Evolutionary conservation across 2,113 vertebrate genomes (phyloP).

Genomic region (Lampris megalopsis): DNA sequence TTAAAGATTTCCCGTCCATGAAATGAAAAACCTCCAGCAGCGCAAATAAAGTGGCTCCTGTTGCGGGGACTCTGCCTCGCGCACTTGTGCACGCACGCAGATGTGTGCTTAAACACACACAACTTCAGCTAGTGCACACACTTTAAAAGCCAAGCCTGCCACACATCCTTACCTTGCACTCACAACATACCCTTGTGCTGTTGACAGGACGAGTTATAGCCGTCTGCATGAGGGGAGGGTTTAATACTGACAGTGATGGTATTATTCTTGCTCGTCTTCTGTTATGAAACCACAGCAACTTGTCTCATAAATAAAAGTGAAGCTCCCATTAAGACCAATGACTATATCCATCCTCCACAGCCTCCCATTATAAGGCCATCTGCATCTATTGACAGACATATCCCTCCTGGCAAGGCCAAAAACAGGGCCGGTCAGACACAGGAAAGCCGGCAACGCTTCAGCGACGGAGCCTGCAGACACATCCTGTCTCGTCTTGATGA

Average conservation of each 20-base stretch:
- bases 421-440: conserved; percentile 34
- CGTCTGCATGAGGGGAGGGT: conserved; percentile 15
- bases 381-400: conserved; percentile 59
- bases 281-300: conserved; percentile 65
- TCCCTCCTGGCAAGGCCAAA: conserved; percentile 61
- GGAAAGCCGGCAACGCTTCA: conserved; percentile 46
- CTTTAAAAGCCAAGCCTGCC: neutral
- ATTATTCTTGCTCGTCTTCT: conserved; percentile 71
- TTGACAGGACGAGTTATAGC: conserved; percentile 58
- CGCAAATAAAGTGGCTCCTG: conserved; percentile 56
- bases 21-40: conserved; percentile 73
- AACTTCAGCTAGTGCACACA: neutral
- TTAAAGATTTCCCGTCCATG: conserved; percentile 75
- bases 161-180: neutral
- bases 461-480: conserved; percentile 25
- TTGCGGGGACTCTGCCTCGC: conserved; percentile 23
- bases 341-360: conserved; percentile 64
- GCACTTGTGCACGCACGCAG: conserved; percentile 4
- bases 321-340: conserved; percentile 59
- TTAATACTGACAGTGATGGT: conserved; percentile 71
- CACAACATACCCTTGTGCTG: neutral
- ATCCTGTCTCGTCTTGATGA: conserved; percentile 50
- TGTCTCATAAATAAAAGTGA: conserved; percentile 75
- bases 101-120: neutral
- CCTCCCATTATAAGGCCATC: conserved; percentile 73